Conservation (phyloP, 2,888 invertebrate genomes). For the Trilocha varians region DNA sequence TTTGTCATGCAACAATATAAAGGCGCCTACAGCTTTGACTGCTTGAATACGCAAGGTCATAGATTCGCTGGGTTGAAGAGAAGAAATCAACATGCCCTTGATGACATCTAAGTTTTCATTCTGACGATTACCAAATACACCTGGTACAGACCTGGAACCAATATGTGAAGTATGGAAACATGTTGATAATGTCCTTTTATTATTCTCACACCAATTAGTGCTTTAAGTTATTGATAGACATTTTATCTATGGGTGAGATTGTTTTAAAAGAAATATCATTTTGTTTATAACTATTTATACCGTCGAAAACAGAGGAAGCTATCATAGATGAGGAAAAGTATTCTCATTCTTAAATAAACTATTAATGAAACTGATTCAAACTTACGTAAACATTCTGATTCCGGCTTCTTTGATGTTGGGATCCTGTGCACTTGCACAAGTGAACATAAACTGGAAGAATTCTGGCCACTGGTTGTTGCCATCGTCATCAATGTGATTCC, state of each 20-base stretch:
- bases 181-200: too few species aligned
- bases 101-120: conserved; percentile 92
- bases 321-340: too few species aligned
- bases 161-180: too few species aligned
- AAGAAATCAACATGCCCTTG: conserved; percentile 93
- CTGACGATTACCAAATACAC: conserved; percentile 97
- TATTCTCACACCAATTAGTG: neutral
- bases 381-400: conserved; percentile 93
- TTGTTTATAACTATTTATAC: too few species aligned
- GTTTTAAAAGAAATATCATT: neutral
- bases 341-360: neutral
- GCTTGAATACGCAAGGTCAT: conserved; percentile 86
- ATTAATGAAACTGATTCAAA: conserved; percentile 9
- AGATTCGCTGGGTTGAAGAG: conserved; percentile 80
- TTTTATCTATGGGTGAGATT: neutral
- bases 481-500: conserved; percentile 95
- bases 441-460: conserved; percentile 94
- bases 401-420: conserved; percentile 92
- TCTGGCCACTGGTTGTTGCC: conserved; percentile 98
- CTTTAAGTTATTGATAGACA: neutral
- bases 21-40: conserved; percentile 87
- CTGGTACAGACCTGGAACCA: conserved; percentile 85
- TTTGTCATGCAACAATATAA: conserved; percentile 94
- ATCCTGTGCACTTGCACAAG: conserved; percentile 89
- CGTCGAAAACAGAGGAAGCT: too few species aligned